A percentile compares a stretch with the other conserved stretches of the same genome.
phyloP scores from a whole-genome alignment of 2,888 invertebrate genomes.

The Tetragonisca angustula region DNA sequence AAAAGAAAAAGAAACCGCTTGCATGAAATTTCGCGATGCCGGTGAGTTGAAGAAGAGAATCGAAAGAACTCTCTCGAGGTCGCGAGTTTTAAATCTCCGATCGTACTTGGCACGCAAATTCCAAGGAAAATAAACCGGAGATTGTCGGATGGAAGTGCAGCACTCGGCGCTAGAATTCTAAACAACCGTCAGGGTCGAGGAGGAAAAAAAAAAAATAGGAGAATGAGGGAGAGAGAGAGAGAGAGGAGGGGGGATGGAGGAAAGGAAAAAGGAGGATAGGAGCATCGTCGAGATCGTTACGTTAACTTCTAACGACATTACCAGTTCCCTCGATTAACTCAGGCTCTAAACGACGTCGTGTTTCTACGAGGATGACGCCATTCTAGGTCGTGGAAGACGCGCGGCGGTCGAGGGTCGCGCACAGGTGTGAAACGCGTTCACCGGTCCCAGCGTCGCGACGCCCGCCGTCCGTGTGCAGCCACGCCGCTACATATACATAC shows the following conservation, averaged over 20 bases:
- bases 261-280: neutral
- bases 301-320: slow-evolving; percentile 23
- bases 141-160: neutral
- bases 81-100: neutral
- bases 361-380: slow-evolving; percentile 15
- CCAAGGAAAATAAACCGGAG: neutral
- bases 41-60: neutral
- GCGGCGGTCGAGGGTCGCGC: slow-evolving; percentile 13
- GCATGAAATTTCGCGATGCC: neutral
- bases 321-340: slow-evolving; percentile 58
- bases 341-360: slow-evolving; percentile 36
- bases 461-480: slow-evolving; percentile 11
- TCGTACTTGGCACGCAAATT: neutral
- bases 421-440: slow-evolving; percentile 52
- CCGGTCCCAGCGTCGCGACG: slow-evolving; percentile 21
- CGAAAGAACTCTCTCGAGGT: neutral
- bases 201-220: neutral
- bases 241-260: neutral
- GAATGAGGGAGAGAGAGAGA: neutral
- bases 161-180: neutral
- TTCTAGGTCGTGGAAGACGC: slow-evolving; percentile 23
- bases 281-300: slow-evolving; percentile 18
- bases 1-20: no score
- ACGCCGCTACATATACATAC: slow-evolving; percentile 27
- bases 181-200: neutral